Conservation (phyloP, 2,113 vertebrate species). For the Eulacestoma nigropectus region DNA sequence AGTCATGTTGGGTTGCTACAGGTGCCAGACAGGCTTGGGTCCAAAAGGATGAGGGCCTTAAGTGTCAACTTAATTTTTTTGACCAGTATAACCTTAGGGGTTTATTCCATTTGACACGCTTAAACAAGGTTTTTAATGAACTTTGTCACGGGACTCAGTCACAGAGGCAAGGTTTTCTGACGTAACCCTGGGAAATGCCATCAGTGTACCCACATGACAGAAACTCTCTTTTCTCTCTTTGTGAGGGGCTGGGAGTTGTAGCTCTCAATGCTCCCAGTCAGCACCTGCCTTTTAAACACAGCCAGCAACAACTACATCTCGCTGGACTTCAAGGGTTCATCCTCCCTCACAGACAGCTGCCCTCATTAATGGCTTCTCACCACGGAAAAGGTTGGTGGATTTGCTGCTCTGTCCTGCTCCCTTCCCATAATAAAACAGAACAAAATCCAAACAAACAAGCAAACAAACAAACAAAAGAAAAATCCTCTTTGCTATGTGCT, state of each 20-base stretch:
- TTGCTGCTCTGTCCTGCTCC: background rate
- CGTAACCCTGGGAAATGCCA: background rate
- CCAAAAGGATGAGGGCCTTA: background rate
- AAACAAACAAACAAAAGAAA: background rate
- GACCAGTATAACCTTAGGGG: background rate
- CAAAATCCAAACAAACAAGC: background rate
- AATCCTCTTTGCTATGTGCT: background rate
- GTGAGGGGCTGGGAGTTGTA: background rate
- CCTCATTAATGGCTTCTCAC: background rate
- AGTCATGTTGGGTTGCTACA: background rate
- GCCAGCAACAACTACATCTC: background rate
- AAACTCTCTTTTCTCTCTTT: background rate
- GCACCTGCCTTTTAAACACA: background rate
- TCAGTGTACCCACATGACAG: fast-evolving
- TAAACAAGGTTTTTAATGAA: background rate
- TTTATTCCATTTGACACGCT: background rate
- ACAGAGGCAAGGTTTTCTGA: background rate
- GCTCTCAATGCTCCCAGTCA: background rate
- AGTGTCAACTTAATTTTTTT: background rate
- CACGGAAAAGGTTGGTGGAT: background rate
- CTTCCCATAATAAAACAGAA: background rate
- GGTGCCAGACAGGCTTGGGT: background rate
- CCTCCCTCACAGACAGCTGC: background rate
- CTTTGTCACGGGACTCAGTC: background rate
- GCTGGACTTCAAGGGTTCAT: background rate